Evolutionary conservation across 2,888 invertebrate genomes (phyloP).

Genomic region (Suillia variegata): DNA sequence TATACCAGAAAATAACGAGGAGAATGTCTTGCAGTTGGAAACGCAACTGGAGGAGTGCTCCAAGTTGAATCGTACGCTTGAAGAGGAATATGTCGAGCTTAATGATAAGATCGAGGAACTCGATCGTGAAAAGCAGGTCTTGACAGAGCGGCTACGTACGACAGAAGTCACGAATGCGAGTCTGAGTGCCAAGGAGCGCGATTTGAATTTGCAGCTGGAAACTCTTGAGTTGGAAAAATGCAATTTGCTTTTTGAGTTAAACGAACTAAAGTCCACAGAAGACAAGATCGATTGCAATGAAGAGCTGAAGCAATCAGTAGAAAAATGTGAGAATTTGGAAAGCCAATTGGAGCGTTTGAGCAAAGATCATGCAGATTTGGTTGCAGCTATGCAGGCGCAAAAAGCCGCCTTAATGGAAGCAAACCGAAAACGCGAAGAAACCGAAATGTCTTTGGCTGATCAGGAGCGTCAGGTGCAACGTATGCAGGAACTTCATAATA

Average conservation of each 20-base stretch:
- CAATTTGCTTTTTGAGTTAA: conserved; percentile 47
- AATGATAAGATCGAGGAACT: conserved; percentile 64
- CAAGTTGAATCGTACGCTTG: conserved; percentile 66
- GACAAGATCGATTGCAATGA: conserved; percentile 34
- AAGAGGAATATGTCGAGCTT: conserved; percentile 67
- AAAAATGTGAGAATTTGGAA: conserved; percentile 41
- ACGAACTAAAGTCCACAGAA: conserved; percentile 43
- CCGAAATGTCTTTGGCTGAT: conserved; percentile 24
- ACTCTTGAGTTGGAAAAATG: conserved; percentile 47
- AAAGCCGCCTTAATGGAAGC: conserved; percentile 36
- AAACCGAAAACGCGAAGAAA: conserved; percentile 38
- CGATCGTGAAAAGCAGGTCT: conserved; percentile 42
- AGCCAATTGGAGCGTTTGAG: conserved; percentile 41
- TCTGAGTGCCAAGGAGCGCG: conserved; percentile 44
- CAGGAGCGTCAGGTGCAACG: conserved; percentile 25
- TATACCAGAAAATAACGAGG: conserved; percentile 75
- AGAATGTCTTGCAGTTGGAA: conserved; percentile 69
- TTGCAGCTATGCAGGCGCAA: conserved; percentile 41
- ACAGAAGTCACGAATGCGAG: conserved; percentile 49
- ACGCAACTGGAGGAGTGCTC: conserved; percentile 69
- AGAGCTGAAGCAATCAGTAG: conserved; percentile 29
- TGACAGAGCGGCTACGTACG: conserved; percentile 37
- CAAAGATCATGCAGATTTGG: conserved; percentile 45
- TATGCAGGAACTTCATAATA: conserved; percentile 22
- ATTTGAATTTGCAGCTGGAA: conserved; percentile 47